Base-by-base conservation (phyloP, 2,888 invertebrate genomes). In the Rhyacophila evoluta region DNA sequence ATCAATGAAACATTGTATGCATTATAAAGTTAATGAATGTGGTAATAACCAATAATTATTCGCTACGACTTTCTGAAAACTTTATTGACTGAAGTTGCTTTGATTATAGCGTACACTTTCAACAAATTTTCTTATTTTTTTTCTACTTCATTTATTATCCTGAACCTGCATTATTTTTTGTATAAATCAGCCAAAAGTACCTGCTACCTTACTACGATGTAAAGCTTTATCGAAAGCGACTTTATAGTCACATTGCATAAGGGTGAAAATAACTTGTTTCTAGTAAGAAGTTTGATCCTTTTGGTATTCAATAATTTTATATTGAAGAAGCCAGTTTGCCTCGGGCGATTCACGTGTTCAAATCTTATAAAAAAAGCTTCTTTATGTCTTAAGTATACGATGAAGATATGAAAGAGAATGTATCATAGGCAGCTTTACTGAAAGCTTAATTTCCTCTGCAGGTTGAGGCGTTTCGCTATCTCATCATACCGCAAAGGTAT, bases 331-430 rank as follows among this genome's bases (percentile, higher is more conserved):
- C 80, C 68, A 81, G 79, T 81, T 84, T 41, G 85, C 87, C 86
- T 74, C 75, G 78, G 86, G 87, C 86, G 83, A 86, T 86, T 87
- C 87, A 87, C 87, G 87, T 87, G 87, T 87, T 86, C 86, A 80
- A 82, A 55, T 68, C 69, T 75, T 75, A 15, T 29, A 55, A 29
- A 71, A 75, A 82, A 82, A 10, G 71, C 8, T 10, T 0, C 0
- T 5, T 19, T 55, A 8, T 55, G 25, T 27, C 68, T 27, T 70
- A 82, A 75, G 68, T 67, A 2, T 38, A 10, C 1, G 28, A 15
- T 28, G 11, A 28, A 3, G 71, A 33, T 4, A 38, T 12, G n/a
- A 12, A 28, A 37, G 4, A 72, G 27, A 77, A 68, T 55, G 10
- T 12, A n/a, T 37, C 41, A 10, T 37, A 72, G 10, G 12, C 8